phyloP scores from a whole-genome alignment of 2,113 vertebrate species.

The Phasianus colchicus region DNA sequence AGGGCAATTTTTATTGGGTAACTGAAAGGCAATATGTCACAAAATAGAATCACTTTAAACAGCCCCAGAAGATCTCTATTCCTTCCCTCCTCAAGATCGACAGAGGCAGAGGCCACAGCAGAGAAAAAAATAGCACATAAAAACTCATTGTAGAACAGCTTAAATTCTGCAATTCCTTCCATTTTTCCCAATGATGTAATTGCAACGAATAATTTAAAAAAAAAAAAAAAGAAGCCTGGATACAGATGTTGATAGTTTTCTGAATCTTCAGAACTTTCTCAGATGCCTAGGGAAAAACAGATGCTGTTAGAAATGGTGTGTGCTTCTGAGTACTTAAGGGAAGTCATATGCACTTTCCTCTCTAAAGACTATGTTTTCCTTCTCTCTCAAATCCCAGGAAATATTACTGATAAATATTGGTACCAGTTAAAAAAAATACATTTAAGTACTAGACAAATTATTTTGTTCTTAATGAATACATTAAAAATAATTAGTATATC shows the following conservation, averaged over 20 bases:
- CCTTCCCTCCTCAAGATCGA: background rate
- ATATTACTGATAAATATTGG: background rate
- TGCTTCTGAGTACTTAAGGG: background rate
- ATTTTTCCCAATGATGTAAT: background rate
- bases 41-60: background rate
- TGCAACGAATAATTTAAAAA: background rate
- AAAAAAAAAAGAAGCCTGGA: background rate
- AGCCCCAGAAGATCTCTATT: background rate
- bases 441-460: background rate
- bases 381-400: background rate
- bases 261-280: constrained; percentile 8
- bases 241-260: constrained; percentile 20
- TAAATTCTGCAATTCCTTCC: background rate
- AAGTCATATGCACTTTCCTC: background rate
- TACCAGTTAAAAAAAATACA: background rate
- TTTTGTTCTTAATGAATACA: background rate
- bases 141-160: background rate
- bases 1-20: background rate
- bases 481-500: background rate
- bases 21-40: background rate
- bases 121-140: background rate
- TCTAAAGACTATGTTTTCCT: background rate
- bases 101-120: background rate
- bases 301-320: background rate
- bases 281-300: constrained; percentile 51